These are phyloP conservation scores for Bothrops jararaca DNA, from an alignment of 2,113 vertebrate genomes.

Conservation along the genomic window DNA sequence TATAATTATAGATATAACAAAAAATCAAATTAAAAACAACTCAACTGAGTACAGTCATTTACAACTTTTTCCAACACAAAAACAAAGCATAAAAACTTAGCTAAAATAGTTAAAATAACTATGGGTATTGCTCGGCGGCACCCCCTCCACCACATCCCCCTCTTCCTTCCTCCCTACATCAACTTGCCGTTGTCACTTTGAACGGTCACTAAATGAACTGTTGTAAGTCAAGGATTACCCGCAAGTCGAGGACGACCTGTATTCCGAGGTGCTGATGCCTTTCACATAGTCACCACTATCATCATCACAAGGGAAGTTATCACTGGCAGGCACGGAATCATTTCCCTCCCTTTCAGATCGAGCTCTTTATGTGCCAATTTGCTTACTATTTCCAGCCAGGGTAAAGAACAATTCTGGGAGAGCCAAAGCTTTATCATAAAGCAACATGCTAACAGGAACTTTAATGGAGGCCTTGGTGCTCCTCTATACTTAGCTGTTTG, in stretches of 20 bases:
- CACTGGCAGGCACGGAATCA: background rate
- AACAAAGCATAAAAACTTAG: too few species aligned
- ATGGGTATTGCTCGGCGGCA: too few species aligned
- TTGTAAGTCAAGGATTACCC: background rate
- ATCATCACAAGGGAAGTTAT: background rate
- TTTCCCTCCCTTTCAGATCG: background rate
- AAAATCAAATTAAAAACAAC: too few species aligned
- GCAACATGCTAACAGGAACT: background rate
- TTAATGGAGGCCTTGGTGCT: background rate
- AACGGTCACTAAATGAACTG: background rate
- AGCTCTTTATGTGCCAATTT: background rate
- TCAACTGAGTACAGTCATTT: too few species aligned
- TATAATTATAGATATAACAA: too few species aligned
- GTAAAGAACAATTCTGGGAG: background rate
- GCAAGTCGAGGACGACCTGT: background rate
- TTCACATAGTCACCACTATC: background rate
- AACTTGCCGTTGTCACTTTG: background rate
- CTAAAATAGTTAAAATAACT: too few species aligned
- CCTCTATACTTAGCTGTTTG: background rate
- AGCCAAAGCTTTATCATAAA: background rate
- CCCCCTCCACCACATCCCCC: too few species aligned
- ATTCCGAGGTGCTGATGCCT: background rate
- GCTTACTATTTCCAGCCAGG: background rate
- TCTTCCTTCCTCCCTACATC: too few species aligned
- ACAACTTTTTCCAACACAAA: too few species aligned